phyloP scores from a whole-genome alignment of 2,113 vertebrate species.

The Columba janthina region DNA sequence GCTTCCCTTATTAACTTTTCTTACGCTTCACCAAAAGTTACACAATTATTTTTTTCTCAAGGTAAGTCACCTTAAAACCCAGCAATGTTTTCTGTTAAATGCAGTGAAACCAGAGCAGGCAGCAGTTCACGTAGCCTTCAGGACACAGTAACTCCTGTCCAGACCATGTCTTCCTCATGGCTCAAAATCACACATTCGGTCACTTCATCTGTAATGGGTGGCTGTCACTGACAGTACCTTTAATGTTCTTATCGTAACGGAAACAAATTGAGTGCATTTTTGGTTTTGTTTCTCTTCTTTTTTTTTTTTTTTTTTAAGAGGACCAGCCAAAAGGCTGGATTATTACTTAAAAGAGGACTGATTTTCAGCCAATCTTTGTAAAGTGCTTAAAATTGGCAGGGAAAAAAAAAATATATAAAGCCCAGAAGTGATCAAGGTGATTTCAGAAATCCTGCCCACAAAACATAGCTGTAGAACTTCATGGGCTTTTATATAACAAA shows the following conservation, averaged over 20 bases:
- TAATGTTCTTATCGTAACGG: conserved; percentile 3
- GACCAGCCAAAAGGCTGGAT: not conserved
- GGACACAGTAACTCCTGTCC: not conserved
- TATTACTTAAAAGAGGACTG: not conserved
- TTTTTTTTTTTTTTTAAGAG: not conserved
- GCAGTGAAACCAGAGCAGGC: not conserved
- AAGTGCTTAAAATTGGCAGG: not conserved
- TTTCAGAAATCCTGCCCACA: not conserved
- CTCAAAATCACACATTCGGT: not conserved
- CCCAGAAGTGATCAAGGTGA: not conserved
- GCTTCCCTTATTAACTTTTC: not conserved
- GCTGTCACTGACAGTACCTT: not conserved
- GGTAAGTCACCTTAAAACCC: not conserved
- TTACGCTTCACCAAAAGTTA: not conserved
- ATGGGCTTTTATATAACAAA: not conserved
- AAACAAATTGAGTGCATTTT: conserved; percentile 21
- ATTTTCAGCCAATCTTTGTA: not conserved
- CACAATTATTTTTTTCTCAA: not conserved
- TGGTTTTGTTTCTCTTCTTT: too few relatives aligned
- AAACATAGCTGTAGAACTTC: not conserved
- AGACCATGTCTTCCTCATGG: rapidly evolving
- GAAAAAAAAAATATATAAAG: not conserved
- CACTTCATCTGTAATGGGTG: not conserved
- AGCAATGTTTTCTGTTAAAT: not conserved
- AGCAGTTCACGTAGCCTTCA: not conserved